These are phyloP conservation scores for Drosophila busckii DNA, from an alignment of 1,140 invertebrate species.

Conservation along the genomic window DNA sequence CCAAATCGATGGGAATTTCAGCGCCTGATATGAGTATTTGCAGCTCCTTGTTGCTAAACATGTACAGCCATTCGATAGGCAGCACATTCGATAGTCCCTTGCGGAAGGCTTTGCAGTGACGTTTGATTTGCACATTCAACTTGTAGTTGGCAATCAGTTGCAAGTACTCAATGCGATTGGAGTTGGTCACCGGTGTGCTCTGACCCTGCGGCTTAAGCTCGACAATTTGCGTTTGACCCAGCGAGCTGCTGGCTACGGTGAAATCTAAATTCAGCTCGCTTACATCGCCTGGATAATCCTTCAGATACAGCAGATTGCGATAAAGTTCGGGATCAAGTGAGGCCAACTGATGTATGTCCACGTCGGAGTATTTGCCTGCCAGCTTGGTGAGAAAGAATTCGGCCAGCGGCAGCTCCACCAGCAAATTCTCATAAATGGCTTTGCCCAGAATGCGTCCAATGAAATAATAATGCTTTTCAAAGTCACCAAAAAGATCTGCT, in stretches of 20 bases:
- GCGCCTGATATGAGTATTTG: slow-evolving; percentile 97
- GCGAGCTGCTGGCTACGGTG: slow-evolving; percentile 92
- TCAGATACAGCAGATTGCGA: slow-evolving; percentile 92
- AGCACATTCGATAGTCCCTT: slow-evolving; percentile 93
- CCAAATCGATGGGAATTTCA: slow-evolving; percentile 93
- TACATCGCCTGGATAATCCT: slow-evolving; percentile 89
- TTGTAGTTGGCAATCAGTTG: slow-evolving; percentile 98
- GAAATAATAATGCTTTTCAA: slow-evolving; percentile 95
- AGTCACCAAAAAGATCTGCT: slow-evolving; percentile 89
- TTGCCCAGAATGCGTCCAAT: slow-evolving; percentile 97
- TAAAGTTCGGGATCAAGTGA: slow-evolving; percentile 96
- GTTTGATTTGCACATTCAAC: slow-evolving; percentile 93
- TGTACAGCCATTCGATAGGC: slow-evolving; percentile 92
- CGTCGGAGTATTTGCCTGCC: slow-evolving; percentile 87
- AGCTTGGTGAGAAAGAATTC: slow-evolving; percentile 95
- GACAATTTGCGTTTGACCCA: slow-evolving; percentile 92
- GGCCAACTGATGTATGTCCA: slow-evolving; percentile 95
- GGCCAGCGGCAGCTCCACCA: slow-evolving; percentile 96
- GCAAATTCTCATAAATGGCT: slow-evolving; percentile 96
- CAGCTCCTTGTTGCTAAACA: slow-evolving; percentile 97
- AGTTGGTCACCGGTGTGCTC: slow-evolving; percentile 92
- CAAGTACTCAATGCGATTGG: slow-evolving; percentile 97
- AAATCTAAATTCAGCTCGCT: slow-evolving; percentile 94
- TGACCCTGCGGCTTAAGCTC: slow-evolving; percentile 94
- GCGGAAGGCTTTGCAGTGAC: slow-evolving; percentile 92